A percentile compares a stretch with the other conserved stretches of the same genome.
Evolutionary conservation across 2,797 vertebrate species (phyloP).

Genomic region (Girardinus metallicus): DNA sequence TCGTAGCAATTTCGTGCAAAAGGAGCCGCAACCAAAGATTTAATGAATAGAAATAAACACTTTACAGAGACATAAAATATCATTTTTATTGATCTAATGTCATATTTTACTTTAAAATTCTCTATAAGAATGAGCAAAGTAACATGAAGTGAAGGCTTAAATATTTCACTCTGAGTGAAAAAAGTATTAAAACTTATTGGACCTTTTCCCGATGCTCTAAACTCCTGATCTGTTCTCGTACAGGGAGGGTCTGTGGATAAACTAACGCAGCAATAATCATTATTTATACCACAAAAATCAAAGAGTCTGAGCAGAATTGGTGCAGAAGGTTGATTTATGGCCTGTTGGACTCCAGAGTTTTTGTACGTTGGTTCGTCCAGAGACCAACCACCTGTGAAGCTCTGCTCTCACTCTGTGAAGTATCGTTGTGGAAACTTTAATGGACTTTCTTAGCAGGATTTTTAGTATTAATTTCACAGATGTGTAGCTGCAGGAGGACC

Average conservation of each 20-base stretch:
- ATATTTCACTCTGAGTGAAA: not conserved
- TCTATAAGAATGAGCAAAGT: not conserved
- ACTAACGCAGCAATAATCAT: not conserved
- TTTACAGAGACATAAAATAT: not conserved
- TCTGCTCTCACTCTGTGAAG: conserved; percentile 52
- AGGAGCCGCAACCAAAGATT: not conserved
- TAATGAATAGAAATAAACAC: not conserved
- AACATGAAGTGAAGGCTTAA: not conserved
- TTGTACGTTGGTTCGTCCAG: conserved; percentile 6
- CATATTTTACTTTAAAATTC: not conserved
- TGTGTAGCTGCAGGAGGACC: conserved; percentile 73
- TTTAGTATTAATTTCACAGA: conserved; percentile 82
- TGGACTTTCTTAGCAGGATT: conserved; percentile 64
- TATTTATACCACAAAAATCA: not conserved
- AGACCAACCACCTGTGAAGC: not conserved
- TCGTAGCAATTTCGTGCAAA: not conserved
- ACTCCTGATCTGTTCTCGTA: not conserved
- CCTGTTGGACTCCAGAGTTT: not conserved
- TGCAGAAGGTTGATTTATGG: not conserved
- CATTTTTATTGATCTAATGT: not conserved
- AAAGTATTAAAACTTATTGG: no score
- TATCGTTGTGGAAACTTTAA: conserved; percentile 64
- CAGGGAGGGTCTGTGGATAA: not conserved
- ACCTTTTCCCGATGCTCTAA: not conserved
- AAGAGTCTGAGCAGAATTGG: not conserved